Evolutionary conservation across 2,888 invertebrate genomes (phyloP), one percentile per base, ranked within the genome.

Genomic region (Mesorhabditis spiculigera): DNA sequence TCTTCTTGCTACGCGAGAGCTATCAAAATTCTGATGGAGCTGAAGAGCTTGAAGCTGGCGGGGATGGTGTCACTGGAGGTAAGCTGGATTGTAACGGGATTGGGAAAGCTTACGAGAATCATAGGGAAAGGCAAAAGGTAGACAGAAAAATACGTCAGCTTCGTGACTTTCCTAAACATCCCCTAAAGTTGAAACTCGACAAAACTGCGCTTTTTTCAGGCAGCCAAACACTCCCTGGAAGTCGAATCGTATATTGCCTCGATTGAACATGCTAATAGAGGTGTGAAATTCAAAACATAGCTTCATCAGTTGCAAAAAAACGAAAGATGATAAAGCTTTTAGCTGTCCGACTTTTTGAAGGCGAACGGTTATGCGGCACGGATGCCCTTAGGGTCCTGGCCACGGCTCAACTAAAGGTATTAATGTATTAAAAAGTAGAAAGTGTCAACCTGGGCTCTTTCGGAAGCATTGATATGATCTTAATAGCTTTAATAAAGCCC

Each of bases 401-500:
- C 8, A 43, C 62, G 16, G 41, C 64, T 4, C 66, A 63, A 41
- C 43, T 67, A 45, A 41, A 50, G n/a, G 28, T 28, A 28, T 28
- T 28, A 28, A 28, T 28, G 28, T 28, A 1, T 28, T 28, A 1
- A 28, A 28, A 28, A 28, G 28, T 28, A 28, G 28, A 28, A 28
- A 28, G 28, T 28, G 28, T 28, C 28, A 28, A 28, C 16, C 4
- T 41, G 43, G 43, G 43, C 41, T 4, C 43, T 43, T 10, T 73
- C 70, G 73, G 63, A 66, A 4, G 42, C 58, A 4, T 63, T 68
- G 10, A 44, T 73, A 41, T 16, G n/a, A 13, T 42, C 68, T 5
- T 43, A 71, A 68, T 73, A 65, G 65, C 66, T 10, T 44, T 67
- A 4, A 73, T 73, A 71, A 73, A 73, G 28, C 28, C 28, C 28